These are phyloP conservation scores for Himalopsyche kuldschensis DNA, from an alignment of 2,888 invertebrate genomes.

Conservation along the genomic window DNA sequence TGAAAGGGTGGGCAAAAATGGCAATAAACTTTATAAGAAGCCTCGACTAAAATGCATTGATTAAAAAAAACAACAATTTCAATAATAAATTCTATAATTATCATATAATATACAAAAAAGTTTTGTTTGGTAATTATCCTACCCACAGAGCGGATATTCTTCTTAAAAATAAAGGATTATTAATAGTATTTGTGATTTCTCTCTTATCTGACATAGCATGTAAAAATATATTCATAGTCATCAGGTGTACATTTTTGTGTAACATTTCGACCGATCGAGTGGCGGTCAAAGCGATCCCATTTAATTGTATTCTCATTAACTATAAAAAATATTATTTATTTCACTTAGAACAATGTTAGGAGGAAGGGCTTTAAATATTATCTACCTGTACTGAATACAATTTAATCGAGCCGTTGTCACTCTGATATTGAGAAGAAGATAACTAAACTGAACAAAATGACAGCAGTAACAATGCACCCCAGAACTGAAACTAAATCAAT, in stretches of 20 bases:
- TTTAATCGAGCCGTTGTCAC: neutral
- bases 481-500: neutral
- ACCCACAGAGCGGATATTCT: conserved; percentile 39
- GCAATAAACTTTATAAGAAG: no score
- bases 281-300: neutral
- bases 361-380: neutral
- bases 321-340: conserved; percentile 7
- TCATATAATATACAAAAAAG: conserved; percentile 61
- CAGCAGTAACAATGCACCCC: neutral
- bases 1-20: no score
- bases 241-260: conserved; percentile 27
- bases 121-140: conserved; percentile 49
- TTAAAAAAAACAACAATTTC: conserved; percentile 43
- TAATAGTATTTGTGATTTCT: conserved; percentile 36
- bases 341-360: conserved; percentile 5
- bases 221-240: conserved; percentile 39
- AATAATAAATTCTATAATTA: conserved; percentile 65
- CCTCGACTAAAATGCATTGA: no score
- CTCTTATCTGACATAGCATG: conserved; percentile 33
- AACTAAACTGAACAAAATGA: neutral
- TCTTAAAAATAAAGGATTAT: conserved; percentile 40
- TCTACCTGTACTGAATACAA: neutral
- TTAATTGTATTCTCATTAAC: neutral
- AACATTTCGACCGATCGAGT: neutral
- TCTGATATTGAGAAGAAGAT: neutral